Evolutionary conservation across 1,140 invertebrate genomes (phyloP), one percentile per base, ranked within the genome.

Genomic region (Metopolophium dirhodum): DNA sequence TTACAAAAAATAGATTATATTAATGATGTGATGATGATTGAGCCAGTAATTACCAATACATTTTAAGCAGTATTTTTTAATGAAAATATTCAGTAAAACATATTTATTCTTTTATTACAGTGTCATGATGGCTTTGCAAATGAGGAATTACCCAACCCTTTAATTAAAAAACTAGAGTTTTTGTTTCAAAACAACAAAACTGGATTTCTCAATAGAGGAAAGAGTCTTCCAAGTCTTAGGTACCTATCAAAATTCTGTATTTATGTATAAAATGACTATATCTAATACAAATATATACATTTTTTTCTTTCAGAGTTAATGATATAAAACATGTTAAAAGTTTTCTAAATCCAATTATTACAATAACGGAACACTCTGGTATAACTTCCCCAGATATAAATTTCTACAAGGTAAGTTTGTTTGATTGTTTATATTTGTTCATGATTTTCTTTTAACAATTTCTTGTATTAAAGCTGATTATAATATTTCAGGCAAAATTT

Each of bases 181-280:
- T 35, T 93, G 1, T 47, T 83, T 94, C 92, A 93, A 87, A 92
- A 94, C 94, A 94, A 94, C 47, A 94, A 93, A 93, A 94, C 95
- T 23, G 95, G 96, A 2, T 98, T 97, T 95, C 95, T 99, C 54
- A 97, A 98, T 86, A 98, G 98, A 96, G 98, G 98, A 88, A 99
- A 98, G 96, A 98, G 98, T 96, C 98, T 99, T 98, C 98, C 98
- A 14, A 98, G 98, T 95, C 95, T 99, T 88, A 99, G 98, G 98
- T 98, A 96, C 11, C 23, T n/a, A 51, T 88, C 9, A 35, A 35
- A 18, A 88, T 88, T 49, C 35, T 51, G 51, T 47, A 30, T 49
- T 49, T 41, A 22, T 85, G 20, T 51, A 49, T 49, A 47, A 49
- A n/a, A 87, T 20, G 45, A n/a, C 41, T 41, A 41, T 41, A 41